Percentiles rank a stretch among this genome's conserved stretches.
Conservation (phyloP, 2,888 invertebrate species). For the Diadegma fenestrale region DNA sequence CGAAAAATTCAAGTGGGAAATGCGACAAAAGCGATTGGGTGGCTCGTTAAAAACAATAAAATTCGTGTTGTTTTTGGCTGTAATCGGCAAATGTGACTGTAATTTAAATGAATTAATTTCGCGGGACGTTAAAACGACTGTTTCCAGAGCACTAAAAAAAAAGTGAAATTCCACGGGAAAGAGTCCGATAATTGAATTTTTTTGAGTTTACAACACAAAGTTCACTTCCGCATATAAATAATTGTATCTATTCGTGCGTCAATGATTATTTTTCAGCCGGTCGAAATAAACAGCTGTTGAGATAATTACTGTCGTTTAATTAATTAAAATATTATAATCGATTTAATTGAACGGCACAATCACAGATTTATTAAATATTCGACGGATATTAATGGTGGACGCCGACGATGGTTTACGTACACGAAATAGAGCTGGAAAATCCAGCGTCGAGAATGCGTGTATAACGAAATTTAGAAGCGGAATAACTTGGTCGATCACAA, state of each 20-base stretch:
- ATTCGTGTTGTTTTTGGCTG: not conserved
- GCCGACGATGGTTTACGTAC: not conserved
- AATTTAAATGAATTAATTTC: not conserved
- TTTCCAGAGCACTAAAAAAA: not conserved
- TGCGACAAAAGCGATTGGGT: constrained; percentile 6
- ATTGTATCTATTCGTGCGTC: not conserved
- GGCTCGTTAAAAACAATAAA: not conserved
- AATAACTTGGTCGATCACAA: constrained; percentile 10
- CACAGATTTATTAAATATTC: constrained; percentile 6
- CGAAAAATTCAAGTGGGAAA: not conserved
- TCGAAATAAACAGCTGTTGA: not conserved
- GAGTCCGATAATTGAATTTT: not conserved
- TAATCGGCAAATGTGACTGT: not conserved
- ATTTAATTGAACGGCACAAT: constrained; percentile 13
- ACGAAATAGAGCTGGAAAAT: constrained; percentile 3
- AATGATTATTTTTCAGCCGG: not conserved
- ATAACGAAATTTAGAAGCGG: constrained; percentile 1
- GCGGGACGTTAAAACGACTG: not conserved
- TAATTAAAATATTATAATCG: not conserved
- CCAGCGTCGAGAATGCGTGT: not conserved
- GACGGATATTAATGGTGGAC: not conserved
- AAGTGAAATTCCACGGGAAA: not conserved
- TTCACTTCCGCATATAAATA: constrained; percentile 3
- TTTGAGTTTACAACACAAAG: not conserved
- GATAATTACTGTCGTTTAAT: not conserved